These are phyloP conservation scores for Herpetotheres cachinnans DNA, from an alignment of 2,113 vertebrate species.

Conservation along the genomic window DNA sequence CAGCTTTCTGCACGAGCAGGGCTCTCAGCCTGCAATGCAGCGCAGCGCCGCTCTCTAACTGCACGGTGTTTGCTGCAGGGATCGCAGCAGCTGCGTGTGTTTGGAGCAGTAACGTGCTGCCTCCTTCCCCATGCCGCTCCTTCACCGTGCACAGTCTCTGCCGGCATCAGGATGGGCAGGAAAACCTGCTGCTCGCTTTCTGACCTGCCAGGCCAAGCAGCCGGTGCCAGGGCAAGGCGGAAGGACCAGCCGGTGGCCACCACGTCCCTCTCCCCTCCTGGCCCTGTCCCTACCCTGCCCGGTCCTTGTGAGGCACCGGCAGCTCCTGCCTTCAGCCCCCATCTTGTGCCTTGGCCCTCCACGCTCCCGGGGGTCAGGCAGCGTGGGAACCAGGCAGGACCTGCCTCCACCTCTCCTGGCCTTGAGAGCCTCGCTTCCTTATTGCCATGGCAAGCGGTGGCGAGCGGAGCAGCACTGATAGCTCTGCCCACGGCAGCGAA, in stretches of 20 bases:
- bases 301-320: not conserved
- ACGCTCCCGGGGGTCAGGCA: fast-evolving
- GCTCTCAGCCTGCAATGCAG: slow-evolving; percentile 57
- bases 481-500: fast-evolving
- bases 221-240: fast-evolving
- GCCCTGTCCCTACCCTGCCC: not conserved
- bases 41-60: not conserved
- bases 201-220: not conserved
- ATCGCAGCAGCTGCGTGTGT: not conserved
- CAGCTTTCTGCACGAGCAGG: not conserved
- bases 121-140: not conserved
- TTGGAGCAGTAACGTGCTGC: not conserved
- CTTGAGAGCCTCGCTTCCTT: not conserved
- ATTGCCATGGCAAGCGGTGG: fast-evolving
- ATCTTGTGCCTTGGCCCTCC: too few relatives aligned
- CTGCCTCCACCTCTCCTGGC: not conserved
- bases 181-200: not conserved
- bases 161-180: not conserved
- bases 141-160: not conserved
- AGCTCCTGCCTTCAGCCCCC: not conserved
- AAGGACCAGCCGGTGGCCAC: not conserved
- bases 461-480: fast-evolving
- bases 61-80: slow-evolving; percentile 13
- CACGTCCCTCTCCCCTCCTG: not conserved
- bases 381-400: not conserved